phyloP scores from a whole-genome alignment of 2,888 invertebrate genomes.

The Chelonus formosanus region DNA sequence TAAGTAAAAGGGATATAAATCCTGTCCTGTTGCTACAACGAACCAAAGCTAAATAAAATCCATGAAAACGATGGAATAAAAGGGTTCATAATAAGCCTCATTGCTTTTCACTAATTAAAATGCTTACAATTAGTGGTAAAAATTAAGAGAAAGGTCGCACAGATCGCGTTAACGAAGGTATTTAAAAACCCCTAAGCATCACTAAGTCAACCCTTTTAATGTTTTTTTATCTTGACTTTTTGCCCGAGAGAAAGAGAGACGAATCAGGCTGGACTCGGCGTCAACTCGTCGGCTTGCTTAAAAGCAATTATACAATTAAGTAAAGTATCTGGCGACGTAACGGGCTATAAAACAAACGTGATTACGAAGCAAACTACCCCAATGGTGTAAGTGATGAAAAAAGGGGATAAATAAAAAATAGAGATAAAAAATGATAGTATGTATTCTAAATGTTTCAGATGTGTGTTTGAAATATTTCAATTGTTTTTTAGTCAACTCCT shows the following conservation, averaged over 20 bases:
- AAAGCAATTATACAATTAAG: conserved; percentile 65
- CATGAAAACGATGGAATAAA: too few species aligned
- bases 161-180: conserved; percentile 51
- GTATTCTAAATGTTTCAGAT: conserved; percentile 21
- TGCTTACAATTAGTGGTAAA: conserved; percentile 55
- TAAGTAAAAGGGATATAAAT: background rate
- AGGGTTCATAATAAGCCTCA: too few species aligned
- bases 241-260: conserved; percentile 35
- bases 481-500: conserved; percentile 27
- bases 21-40: background rate
- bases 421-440: conserved; percentile 3
- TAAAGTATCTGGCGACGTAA: conserved; percentile 61
- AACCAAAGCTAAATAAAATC: too few species aligned
- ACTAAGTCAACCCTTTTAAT: conserved; percentile 30
- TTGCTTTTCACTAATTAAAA: conserved; percentile 54
- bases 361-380: conserved; percentile 47
- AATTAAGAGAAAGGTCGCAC: conserved; percentile 43
- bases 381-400: background rate
- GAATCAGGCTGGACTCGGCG: conserved; percentile 48
- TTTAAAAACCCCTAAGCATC: conserved; percentile 43
- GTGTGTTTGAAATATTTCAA: conserved; percentile 17
- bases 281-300: conserved; percentile 47
- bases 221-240: conserved; percentile 16
- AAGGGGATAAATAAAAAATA: background rate
- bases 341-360: conserved; percentile 62